Base-by-base conservation (phyloP, 1,140 invertebrate species). In the Physella acuta region DNA sequence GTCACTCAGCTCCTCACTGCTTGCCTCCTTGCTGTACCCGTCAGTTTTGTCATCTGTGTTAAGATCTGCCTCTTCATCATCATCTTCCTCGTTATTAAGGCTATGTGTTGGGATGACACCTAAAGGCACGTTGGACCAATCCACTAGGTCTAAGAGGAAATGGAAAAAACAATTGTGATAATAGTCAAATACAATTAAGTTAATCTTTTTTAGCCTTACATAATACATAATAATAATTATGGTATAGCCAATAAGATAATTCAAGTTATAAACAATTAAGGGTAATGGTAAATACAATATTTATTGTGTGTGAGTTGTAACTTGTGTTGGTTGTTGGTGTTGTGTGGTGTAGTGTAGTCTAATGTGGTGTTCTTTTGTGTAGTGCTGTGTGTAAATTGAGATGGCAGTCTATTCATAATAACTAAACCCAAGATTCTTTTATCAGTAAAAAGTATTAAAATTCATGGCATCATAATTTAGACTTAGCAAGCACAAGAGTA, bases 71-170 rank as follows among this genome's bases (percentile, higher is more conserved):
- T n/a, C 49, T 14, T 64, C 49, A 16, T 51, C 49, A 24, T 53
- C 49, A 64, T 53, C 33, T 33, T 64, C 62, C 49, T 33, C 44
- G 3, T 53, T 44, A 52, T 39, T 3, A 24, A n/a, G 5, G 17
- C 24, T 34, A 28, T 28, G 49, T 26, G 24, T 33, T 30, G 61
- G 61, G 24, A 63, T 20, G 11, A 44, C 26, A 16, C 62, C 62
- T 11, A 64, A 33, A 2, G 62, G 62, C n/a, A 64, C 49, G 31
- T 31, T 3, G 24, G 49, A 52, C 62, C 62, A 64, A 36, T 64
- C 62, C 11, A 64, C 51, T 11, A 64, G 49, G 24, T 64, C 62
- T 64, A 51, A 49, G 24, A 30, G 11, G 39, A 63, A 49, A 36
- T 26, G 36, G 4, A 49, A 28, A 39, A 44, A 3, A 61, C 3